Evolutionary conservation across 2,113 vertebrate species (phyloP).

Genomic region (Sebastes fasciatus): DNA sequence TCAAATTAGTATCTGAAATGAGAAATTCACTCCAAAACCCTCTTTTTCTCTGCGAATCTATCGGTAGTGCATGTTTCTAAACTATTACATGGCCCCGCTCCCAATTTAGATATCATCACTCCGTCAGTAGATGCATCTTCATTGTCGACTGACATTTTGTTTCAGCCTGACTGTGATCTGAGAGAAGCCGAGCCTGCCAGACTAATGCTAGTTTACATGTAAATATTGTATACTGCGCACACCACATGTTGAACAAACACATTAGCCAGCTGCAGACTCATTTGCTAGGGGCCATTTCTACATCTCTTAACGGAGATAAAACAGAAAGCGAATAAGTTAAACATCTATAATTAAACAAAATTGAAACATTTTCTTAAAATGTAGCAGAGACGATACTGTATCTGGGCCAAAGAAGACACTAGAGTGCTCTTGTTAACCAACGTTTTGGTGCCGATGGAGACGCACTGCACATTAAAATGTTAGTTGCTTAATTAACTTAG

Average conservation of each 20-base stretch:
- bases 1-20: slow-evolving; percentile 43
- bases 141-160: slow-evolving; percentile 13
- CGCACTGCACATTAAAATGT: slow-evolving; percentile 21
- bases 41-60: background rate
- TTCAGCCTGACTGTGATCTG: slow-evolving; percentile 29
- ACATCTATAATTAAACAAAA: slow-evolving; percentile 55
- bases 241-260: slow-evolving; percentile 44
- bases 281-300: slow-evolving; percentile 46
- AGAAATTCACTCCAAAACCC: slow-evolving; percentile 24
- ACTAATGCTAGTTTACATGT: slow-evolving; percentile 28
- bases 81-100: slow-evolving; percentile 37
- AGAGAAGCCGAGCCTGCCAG: slow-evolving; percentile 22
- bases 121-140: slow-evolving; percentile 42
- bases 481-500: slow-evolving; percentile 21
- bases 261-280: slow-evolving; percentile 44
- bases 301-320: slow-evolving; percentile 38
- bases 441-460: slow-evolving; percentile 21
- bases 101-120: slow-evolving; percentile 45
- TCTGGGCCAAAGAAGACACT: slow-evolving; percentile 17
- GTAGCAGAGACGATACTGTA: background rate
- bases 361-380: slow-evolving; percentile 28
- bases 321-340: slow-evolving; percentile 45
- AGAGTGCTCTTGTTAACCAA: slow-evolving; percentile 25
- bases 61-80: slow-evolving; percentile 31
- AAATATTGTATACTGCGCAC: slow-evolving; percentile 38